These are phyloP conservation scores for Papilio glaucus DNA, from an alignment of 1,140 invertebrate genomes.

Conservation along the genomic window DNA sequence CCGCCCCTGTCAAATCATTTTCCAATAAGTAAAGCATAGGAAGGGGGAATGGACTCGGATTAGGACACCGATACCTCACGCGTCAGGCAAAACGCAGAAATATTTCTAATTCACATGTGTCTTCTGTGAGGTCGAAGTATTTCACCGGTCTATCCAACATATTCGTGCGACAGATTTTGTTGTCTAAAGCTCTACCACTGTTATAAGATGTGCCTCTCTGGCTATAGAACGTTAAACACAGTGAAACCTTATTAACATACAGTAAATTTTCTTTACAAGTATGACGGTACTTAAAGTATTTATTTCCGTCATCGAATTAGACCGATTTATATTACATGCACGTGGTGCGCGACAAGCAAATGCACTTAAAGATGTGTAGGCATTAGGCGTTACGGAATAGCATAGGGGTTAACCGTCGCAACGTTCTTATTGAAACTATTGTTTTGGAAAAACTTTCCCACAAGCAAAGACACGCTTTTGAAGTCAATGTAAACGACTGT, in stretches of 20 bases:
- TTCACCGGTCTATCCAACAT: too few species aligned
- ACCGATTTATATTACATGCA: slow-evolving; percentile 47
- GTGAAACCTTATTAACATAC: not conserved
- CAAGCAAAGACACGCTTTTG: slow-evolving; percentile 18
- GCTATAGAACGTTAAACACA: not conserved
- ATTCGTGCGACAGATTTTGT: too few species aligned
- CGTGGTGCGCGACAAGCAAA: slow-evolving; percentile 69
- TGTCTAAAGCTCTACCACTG: too few species aligned
- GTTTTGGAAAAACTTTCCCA: slow-evolving; percentile 49
- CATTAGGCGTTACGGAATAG: slow-evolving; percentile 56
- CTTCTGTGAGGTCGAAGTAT: too few species aligned
- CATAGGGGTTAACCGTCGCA: slow-evolving; percentile 78
- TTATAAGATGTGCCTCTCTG: too few species aligned
- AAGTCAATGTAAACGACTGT: not conserved
- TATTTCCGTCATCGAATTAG: slow-evolving; percentile 26
- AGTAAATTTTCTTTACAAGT: slow-evolving; percentile 12
- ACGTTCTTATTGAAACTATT: slow-evolving; percentile 50
- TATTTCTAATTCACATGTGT: too few species aligned
- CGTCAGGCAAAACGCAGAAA: too few species aligned
- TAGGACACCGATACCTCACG: too few species aligned
- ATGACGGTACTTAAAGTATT: not conserved
- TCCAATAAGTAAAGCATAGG: too few species aligned
- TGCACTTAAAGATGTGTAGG: slow-evolving; percentile 69
- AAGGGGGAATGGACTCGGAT: too few species aligned
- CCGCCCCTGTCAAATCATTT: too few species aligned